A percentile compares a stretch with the other conserved stretches of the same genome.
Conservation (phyloP, 2,797 vertebrate genomes). For the Agapornis canus region DNA sequence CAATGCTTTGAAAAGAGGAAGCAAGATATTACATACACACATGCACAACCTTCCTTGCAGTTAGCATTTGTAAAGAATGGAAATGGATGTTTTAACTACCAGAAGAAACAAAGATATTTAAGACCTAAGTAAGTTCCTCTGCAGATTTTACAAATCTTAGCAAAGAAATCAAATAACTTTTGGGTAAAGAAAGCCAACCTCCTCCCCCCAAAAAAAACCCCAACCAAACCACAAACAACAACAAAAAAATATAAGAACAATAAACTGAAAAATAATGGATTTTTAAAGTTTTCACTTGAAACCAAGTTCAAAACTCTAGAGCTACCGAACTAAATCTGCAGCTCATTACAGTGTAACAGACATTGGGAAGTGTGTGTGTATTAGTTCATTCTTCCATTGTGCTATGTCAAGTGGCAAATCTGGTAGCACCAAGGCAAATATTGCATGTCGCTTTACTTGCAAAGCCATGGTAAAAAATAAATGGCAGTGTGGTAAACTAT, state of each 20-base stretch:
- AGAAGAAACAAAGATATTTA: constrained; percentile 22
- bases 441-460: background rate
- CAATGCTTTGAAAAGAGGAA: constrained; percentile 66
- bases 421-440: background rate
- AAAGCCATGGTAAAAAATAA: background rate
- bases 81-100: background rate
- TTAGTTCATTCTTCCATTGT: background rate
- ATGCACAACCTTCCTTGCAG: constrained; percentile 19
- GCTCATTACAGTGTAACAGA: background rate
- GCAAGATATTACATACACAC: constrained; percentile 13
- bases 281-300: background rate
- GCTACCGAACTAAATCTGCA: background rate
- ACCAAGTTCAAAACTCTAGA: background rate
- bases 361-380: background rate
- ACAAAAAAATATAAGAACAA: background rate
- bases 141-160: background rate
- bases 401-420: background rate
- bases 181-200: background rate
- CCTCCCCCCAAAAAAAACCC: too few species aligned
- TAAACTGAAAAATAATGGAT: background rate
- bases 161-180: background rate
- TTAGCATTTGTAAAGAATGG: constrained; percentile 23
- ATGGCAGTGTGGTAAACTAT: background rate
- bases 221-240: too few species aligned
- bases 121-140: background rate